A percentile compares a stretch with the other conserved stretches of the same genome.
Conservation (phyloP, 2,888 invertebrate species). For the Agelastica alni region DNA sequence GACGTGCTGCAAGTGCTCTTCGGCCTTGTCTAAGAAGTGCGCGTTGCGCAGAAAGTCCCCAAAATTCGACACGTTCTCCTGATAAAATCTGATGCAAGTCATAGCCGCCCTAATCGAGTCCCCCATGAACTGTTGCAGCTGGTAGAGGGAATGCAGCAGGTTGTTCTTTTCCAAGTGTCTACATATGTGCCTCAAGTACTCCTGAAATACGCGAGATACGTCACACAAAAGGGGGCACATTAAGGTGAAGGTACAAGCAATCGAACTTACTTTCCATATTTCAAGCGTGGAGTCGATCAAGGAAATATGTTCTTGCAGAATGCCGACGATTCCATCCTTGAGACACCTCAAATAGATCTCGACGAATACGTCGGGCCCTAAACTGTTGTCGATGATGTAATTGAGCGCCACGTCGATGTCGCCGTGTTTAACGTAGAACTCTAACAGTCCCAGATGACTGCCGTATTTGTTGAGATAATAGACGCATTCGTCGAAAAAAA, state of each 20-base stretch:
- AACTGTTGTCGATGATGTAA: conserved; percentile 70
- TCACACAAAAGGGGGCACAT: no score
- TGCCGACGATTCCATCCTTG: conserved; percentile 65
- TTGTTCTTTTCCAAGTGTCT: conserved; percentile 71
- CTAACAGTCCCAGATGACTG: conserved; percentile 71
- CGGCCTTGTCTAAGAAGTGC: conserved; percentile 63
- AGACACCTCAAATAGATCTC: conserved; percentile 75
- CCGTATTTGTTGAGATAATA: conserved; percentile 84
- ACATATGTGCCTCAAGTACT: conserved; percentile 71
- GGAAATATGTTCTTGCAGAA: conserved; percentile 67
- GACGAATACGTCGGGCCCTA: conserved; percentile 72
- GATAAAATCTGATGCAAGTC: conserved; percentile 77
- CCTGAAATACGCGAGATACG: no score
- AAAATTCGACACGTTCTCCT: conserved; percentile 63
- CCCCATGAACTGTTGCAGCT: conserved; percentile 71
- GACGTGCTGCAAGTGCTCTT: conserved; percentile 68
- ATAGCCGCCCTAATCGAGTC: conserved; percentile 79
- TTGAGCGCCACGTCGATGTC: conserved; percentile 70
- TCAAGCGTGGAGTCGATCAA: conserved; percentile 68
- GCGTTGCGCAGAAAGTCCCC: conserved; percentile 60
- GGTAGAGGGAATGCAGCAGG: conserved; percentile 73
- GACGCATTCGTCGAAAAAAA: conserved; percentile 76
- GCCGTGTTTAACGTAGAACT: conserved; percentile 76
- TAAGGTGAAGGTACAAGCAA: no score
- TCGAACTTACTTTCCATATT: conserved; percentile 70